phyloP scores from a whole-genome alignment of 2,113 vertebrate genomes.

The Sminthopsis crassicaudata region DNA sequence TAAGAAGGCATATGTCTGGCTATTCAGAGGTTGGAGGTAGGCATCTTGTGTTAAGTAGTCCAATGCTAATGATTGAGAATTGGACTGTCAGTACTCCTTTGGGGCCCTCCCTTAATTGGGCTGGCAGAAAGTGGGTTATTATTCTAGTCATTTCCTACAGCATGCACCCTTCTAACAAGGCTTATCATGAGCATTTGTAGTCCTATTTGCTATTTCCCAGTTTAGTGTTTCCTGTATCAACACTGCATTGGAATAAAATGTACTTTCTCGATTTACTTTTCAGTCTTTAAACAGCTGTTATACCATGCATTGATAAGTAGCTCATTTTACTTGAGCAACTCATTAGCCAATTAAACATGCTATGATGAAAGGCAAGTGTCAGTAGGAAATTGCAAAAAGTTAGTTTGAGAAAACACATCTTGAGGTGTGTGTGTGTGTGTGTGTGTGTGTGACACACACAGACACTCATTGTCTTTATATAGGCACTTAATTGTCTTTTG shows the following conservation, averaged over 20 bases:
- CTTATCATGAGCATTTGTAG: slow-evolving; percentile 40
- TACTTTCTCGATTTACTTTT: slow-evolving; percentile 7
- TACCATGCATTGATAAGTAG: slow-evolving; percentile 16
- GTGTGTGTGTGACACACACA: no score
- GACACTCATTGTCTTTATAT: no score
- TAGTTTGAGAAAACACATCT: slow-evolving; percentile 13
- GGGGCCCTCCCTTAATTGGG: slow-evolving; percentile 76
- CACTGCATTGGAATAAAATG: slow-evolving; percentile 27
- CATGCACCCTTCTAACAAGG: slow-evolving; percentile 55
- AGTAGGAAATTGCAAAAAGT: slow-evolving; percentile 19
- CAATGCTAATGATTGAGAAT: slow-evolving; percentile 75
- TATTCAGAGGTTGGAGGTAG: neutral
- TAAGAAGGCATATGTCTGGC: neutral
- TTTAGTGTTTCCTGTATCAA: slow-evolving; percentile 55
- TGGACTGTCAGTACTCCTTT: slow-evolving; percentile 69
- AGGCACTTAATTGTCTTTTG: neutral
- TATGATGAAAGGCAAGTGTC: slow-evolving; percentile 41
- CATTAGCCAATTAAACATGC: slow-evolving; percentile 17
- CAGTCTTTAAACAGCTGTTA: neutral
- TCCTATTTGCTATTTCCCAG: slow-evolving; percentile 14
- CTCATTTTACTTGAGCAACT: neutral
- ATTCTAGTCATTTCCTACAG: slow-evolving; percentile 41
- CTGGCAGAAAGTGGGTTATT: slow-evolving; percentile 49
- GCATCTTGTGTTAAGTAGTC: slow-evolving; percentile 58
- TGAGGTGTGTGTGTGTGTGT: neutral